These are phyloP conservation scores for Megalurothrips usitatus DNA, from an alignment of 2,888 invertebrate species.

Conservation along the genomic window DNA sequence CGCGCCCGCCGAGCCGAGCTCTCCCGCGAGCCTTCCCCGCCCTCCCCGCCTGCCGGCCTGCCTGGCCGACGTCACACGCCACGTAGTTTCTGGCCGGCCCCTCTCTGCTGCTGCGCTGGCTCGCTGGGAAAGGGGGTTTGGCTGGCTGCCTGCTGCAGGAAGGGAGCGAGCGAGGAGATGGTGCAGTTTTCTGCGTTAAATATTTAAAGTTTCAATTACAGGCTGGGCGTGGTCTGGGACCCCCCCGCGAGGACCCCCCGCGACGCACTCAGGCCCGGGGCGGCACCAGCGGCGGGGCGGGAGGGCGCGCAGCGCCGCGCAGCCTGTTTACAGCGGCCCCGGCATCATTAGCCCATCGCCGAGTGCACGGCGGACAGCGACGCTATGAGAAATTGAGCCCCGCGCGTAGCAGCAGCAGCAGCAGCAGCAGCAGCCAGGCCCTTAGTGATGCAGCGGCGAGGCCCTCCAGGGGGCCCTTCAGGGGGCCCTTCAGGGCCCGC, in stretches of 20 bases:
- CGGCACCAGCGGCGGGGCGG: not conserved
- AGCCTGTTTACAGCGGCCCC: not conserved
- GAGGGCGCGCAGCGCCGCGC: not conserved
- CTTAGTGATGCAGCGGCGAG: no score
- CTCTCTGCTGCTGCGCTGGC: no score
- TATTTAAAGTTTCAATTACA: conserved; percentile 25
- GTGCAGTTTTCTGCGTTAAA: conserved; percentile 22
- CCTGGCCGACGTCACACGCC: no score
- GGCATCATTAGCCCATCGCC: not conserved
- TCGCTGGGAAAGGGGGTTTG: no score
- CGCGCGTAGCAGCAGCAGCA: not conserved
- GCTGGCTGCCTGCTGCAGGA: not conserved
- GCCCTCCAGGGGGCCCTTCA: no score
- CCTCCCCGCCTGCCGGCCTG: not conserved
- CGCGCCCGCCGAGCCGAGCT: not conserved
- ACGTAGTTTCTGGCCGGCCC: not conserved
- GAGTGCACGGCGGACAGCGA: not conserved
- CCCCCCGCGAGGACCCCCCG: not conserved
- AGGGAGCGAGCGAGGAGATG: not conserved
- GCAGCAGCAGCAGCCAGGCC: no score
- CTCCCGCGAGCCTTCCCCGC: not conserved
- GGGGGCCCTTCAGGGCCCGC: no score
- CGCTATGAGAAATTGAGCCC: no score
- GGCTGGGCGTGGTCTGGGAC: not conserved
- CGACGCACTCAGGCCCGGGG: not conserved